Conservation (phyloP, 2,113 vertebrate genomes). For the Potamarius usumacintae region DNA sequence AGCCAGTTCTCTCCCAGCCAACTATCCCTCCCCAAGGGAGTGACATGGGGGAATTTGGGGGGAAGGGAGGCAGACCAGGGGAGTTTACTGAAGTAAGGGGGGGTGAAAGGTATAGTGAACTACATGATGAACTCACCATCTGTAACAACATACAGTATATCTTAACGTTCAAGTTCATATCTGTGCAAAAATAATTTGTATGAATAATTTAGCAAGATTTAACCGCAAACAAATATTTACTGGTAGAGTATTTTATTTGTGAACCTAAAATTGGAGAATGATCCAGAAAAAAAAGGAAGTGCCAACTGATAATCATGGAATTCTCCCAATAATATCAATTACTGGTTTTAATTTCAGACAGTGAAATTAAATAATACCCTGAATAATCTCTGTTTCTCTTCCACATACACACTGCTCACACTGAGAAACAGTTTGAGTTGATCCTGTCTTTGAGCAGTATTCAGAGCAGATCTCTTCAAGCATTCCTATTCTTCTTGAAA, state of each 20-base stretch:
- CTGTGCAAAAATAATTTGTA: not conserved
- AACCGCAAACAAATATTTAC: not conserved
- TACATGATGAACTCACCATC: not conserved
- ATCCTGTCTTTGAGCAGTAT: constrained; percentile 3
- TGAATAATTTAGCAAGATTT: not conserved
- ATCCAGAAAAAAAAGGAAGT: too few relatives aligned
- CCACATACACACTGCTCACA: not conserved
- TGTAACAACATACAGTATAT: not conserved
- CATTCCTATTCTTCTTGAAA: not conserved
- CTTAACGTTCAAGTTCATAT: not conserved
- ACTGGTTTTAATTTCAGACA: constrained; percentile 10
- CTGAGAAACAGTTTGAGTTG: not conserved
- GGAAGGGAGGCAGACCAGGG: constrained; percentile 50
- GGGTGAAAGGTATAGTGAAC: not conserved
- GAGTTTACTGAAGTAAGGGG: constrained; percentile 31
- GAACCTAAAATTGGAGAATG: not conserved
- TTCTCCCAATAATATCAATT: not conserved
- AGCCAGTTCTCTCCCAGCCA: constrained; percentile 76
- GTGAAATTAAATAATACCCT: not conserved
- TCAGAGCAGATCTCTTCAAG: not conserved
- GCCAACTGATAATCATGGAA: not conserved
- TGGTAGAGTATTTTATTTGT: not conserved
- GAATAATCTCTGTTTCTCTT: not conserved
- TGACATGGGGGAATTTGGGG: constrained; percentile 65
- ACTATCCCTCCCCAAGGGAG: constrained; percentile 72